Evolutionary conservation across 2,888 invertebrate species (phyloP).

Genomic region (Liopterus haemorrhoidalis): DNA sequence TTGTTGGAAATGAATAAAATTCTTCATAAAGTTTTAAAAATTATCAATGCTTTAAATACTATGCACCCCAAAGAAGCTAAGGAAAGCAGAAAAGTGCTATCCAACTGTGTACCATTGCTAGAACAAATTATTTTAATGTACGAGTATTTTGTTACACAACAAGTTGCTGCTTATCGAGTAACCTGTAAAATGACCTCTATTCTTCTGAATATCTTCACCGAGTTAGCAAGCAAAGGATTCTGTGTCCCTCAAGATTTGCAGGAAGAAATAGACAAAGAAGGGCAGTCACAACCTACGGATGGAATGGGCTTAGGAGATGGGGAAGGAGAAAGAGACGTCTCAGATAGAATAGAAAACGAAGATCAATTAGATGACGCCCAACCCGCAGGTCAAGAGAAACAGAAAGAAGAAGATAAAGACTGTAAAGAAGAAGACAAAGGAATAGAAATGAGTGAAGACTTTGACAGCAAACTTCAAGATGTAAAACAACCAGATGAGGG

Average conservation of each 20-base stretch:
- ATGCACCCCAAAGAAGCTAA: slow-evolving; percentile 38
- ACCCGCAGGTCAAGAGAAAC: slow-evolving; percentile 70
- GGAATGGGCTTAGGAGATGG: slow-evolving; percentile 92
- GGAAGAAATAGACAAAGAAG: slow-evolving; percentile 60
- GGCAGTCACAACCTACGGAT: slow-evolving; percentile 49
- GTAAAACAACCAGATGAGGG: slow-evolving; percentile 62
- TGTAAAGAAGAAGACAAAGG: slow-evolving; percentile 86
- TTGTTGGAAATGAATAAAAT: slow-evolving; percentile 52
- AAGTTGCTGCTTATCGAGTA: slow-evolving; percentile 70
- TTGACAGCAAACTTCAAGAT: slow-evolving; percentile 76
- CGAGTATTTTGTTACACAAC: slow-evolving; percentile 74
- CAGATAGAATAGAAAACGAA: slow-evolving; percentile 80
- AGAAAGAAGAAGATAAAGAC: slow-evolving; percentile 59
- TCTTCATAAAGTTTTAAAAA: slow-evolving; percentile 35
- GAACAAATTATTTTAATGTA: slow-evolving; percentile 69
- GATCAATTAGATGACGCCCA: slow-evolving; percentile 90
- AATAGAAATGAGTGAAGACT: slow-evolving; percentile 94
- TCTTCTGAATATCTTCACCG: slow-evolving; percentile 76
- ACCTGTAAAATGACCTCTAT: slow-evolving; percentile 79
- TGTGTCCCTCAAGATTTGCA: slow-evolving; percentile 83
- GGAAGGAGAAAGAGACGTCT: slow-evolving; percentile 89
- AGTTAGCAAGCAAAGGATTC: slow-evolving; percentile 82
- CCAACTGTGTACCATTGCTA: slow-evolving; percentile 58
- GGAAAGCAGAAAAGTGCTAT: slow-evolving; percentile 32
- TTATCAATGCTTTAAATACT: slow-evolving; percentile 46